Conservation (phyloP, 2,797 vertebrate species). For the Periophthalmus magnuspinnatus region DNA sequence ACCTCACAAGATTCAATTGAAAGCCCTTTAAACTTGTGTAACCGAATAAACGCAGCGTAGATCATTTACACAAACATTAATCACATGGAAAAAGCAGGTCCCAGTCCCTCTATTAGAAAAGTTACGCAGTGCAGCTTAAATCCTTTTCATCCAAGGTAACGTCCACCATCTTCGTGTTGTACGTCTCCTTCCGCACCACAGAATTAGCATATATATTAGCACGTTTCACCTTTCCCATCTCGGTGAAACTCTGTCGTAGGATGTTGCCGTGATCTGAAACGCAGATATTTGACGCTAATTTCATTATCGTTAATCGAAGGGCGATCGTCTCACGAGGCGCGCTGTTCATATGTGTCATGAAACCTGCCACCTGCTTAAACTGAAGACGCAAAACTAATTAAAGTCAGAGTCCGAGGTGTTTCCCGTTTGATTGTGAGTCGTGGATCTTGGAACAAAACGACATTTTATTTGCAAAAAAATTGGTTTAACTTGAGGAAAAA, state of each 20-base stretch:
- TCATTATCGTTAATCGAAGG: background rate
- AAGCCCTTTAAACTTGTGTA: no score
- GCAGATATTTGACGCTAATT: background rate
- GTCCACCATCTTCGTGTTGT: no score
- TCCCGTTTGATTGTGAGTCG: background rate
- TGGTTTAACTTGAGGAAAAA: no score
- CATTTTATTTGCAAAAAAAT: no score
- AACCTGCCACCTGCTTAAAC: slow-evolving; percentile 33
- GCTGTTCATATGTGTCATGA: background rate
- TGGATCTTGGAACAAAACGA: no score
- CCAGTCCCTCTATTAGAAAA: no score
- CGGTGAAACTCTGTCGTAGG: background rate
- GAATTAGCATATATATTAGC: background rate
- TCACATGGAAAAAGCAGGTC: no score
- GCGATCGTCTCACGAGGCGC: background rate
- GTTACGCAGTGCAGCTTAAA: no score
- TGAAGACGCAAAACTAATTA: slow-evolving; percentile 28
- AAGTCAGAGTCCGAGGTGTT: background rate
- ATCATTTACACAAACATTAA: no score
- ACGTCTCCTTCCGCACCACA: background rate
- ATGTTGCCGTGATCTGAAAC: background rate
- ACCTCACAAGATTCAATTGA: no score
- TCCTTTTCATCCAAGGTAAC: no score
- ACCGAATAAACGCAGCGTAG: no score
- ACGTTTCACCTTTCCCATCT: background rate